A percentile compares a stretch with the other conserved stretches of the same genome.
These are phyloP conservation scores for Poecilia gillii DNA, from an alignment of 2,797 vertebrate species.

Conservation along the genomic window DNA sequence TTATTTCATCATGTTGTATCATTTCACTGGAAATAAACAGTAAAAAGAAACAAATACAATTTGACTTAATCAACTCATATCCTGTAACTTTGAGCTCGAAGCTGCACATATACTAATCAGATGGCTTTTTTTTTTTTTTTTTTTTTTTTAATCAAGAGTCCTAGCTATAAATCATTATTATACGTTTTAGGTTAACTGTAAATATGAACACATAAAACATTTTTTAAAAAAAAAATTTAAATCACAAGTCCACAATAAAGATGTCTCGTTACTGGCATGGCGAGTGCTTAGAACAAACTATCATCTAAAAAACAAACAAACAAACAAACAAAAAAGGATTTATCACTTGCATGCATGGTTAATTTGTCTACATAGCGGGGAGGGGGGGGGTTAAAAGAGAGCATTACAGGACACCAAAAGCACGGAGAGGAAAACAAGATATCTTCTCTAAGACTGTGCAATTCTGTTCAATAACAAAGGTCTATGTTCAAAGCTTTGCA, in stretches of 20 bases:
- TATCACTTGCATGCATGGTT: slow-evolving; percentile 80
- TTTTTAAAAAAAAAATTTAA: slow-evolving; percentile 11
- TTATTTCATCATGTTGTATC: slow-evolving; percentile 75
- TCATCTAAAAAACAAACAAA: slow-evolving; percentile 22
- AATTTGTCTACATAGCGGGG: slow-evolving; percentile 67
- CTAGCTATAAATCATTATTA: slow-evolving; percentile 59
- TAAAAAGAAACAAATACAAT: slow-evolving; percentile 73
- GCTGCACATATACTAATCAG: slow-evolving; percentile 48
- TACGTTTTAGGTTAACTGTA: slow-evolving; percentile 72
- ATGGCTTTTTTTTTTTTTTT: slow-evolving; percentile 66
- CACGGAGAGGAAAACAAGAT: slow-evolving; percentile 67
- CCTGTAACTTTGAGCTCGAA: slow-evolving; percentile 43
- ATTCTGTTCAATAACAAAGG: slow-evolving; percentile 69
- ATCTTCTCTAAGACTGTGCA: slow-evolving; percentile 66
- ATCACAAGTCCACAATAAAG: slow-evolving; percentile 76
- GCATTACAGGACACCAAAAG: slow-evolving; percentile 71
- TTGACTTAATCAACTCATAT: slow-evolving; percentile 44
- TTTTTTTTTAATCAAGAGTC: slow-evolving; percentile 43
- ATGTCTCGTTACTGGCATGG: slow-evolving; percentile 60
- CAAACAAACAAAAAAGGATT: slow-evolving; percentile 20
- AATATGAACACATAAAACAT: slow-evolving; percentile 71
- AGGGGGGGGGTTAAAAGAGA: slow-evolving; percentile 62
- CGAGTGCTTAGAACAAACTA: slow-evolving; percentile 69
- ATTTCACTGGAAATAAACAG: slow-evolving; percentile 73
- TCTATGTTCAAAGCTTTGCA: slow-evolving; percentile 73